A percentile compares a stretch with the other conserved stretches of the same genome.
Evolutionary conservation across 2,888 invertebrate genomes (phyloP).

Genomic region (Drosophila nr. perissopoda): DNA sequence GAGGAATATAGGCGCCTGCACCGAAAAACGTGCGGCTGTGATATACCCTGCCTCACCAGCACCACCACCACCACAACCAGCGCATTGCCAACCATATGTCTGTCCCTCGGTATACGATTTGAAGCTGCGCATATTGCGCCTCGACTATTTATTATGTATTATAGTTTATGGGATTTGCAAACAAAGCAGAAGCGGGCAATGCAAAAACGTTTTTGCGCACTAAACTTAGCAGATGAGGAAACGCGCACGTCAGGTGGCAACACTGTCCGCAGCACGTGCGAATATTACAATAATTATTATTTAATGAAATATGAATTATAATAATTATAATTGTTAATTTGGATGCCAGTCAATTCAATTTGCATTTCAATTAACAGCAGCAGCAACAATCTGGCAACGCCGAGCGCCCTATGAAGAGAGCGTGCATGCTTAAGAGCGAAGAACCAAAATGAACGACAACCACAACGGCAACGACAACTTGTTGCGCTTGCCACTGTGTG

Average conservation of each 20-base stretch:
- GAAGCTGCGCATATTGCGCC: slow-evolving; percentile 80
- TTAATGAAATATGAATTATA: neutral
- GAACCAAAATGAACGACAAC: slow-evolving; percentile 29
- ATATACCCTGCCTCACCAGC: slow-evolving; percentile 3
- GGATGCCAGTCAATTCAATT: slow-evolving; percentile 9
- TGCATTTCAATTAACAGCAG: slow-evolving; percentile 36
- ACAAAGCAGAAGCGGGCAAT: slow-evolving; percentile 44
- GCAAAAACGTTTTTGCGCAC: slow-evolving; percentile 66
- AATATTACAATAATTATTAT: slow-evolving; percentile 8
- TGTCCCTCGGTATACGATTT: slow-evolving; percentile 26
- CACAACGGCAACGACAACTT: slow-evolving; percentile 61
- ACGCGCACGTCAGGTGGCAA: slow-evolving; percentile 49
- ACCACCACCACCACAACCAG: neutral
- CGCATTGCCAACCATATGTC: slow-evolving; percentile 54
- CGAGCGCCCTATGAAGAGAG: slow-evolving; percentile 28
- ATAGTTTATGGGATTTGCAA: slow-evolving; percentile 56
- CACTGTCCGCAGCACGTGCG: slow-evolving; percentile 34
- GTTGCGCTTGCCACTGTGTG: slow-evolving; percentile 65
- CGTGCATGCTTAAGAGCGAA: slow-evolving; percentile 35
- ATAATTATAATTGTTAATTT: neutral
- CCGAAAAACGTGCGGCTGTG: slow-evolving; percentile 31
- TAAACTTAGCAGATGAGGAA: slow-evolving; percentile 10
- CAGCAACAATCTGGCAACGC: slow-evolving; percentile 66
- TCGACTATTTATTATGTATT: slow-evolving; percentile 74
- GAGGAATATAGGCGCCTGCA: slow-evolving; percentile 59